These are phyloP conservation scores for Ctena decussata DNA, from an alignment of 2,888 invertebrate species.

Conservation along the genomic window DNA sequence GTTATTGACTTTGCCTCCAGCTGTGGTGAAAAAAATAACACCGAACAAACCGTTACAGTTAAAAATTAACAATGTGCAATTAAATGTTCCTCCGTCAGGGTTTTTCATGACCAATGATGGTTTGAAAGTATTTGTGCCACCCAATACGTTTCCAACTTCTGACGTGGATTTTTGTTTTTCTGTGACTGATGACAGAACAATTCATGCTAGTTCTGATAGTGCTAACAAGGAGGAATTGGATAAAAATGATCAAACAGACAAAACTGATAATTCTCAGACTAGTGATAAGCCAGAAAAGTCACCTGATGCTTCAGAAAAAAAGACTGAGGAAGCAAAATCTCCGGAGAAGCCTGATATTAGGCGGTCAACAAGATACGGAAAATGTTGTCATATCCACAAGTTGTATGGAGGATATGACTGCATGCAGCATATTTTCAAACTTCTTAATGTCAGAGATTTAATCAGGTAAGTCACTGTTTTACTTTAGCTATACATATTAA, in stretches of 20 bases:
- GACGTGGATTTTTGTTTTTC: slow-evolving; percentile 69
- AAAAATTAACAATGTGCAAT: slow-evolving; percentile 80
- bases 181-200: slow-evolving; percentile 63
- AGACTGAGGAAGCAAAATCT: not conserved
- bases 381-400: slow-evolving; percentile 72
- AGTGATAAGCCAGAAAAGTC: not conserved
- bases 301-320: not conserved
- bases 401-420: slow-evolving; percentile 81
- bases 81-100: slow-evolving; percentile 81
- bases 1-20: slow-evolving; percentile 80
- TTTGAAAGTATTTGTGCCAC: slow-evolving; percentile 82
- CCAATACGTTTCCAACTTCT: slow-evolving; percentile 78
- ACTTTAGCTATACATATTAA: no score
- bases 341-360: not conserved
- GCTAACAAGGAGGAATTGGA: not conserved
- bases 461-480: slow-evolving; percentile 67
- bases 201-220: not conserved
- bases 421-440: slow-evolving; percentile 79
- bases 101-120: slow-evolving; percentile 77
- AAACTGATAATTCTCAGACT: not conserved
- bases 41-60: slow-evolving; percentile 78
- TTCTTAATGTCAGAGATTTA: slow-evolving; percentile 75
- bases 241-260: not conserved
- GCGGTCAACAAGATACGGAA: slow-evolving; percentile 25
- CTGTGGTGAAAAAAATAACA: slow-evolving; percentile 76